phyloP scores from a whole-genome alignment of 30 jellyfish, hydroid and myxozoan genomes.

The Aurelia sp. region DNA sequence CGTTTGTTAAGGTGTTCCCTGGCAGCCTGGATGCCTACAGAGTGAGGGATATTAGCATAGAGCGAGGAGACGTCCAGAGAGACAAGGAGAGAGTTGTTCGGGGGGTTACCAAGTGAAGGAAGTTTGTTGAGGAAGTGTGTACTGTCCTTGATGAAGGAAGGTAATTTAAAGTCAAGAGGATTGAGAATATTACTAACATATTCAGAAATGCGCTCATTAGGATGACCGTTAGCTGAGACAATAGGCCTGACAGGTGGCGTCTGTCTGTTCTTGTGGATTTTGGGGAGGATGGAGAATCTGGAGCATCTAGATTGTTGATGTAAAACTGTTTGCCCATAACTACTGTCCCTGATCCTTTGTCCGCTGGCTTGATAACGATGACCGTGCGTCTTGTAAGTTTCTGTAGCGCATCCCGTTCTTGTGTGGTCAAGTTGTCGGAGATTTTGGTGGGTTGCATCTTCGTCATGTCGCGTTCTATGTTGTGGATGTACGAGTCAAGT shows the following conservation, averaged over 20 bases:
- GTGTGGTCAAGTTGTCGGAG: too few species aligned
- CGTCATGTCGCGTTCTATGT: background rate
- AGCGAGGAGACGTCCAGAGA: background rate
- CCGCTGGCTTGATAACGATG: background rate
- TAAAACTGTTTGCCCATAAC: background rate
- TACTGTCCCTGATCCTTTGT: too few species aligned
- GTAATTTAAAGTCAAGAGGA: too few species aligned
- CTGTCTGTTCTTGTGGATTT: background rate
- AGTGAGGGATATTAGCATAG: background rate
- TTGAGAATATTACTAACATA: too few species aligned
- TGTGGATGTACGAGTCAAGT: background rate
- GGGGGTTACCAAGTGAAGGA: too few species aligned
- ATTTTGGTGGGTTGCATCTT: background rate
- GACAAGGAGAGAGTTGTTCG: too few species aligned
- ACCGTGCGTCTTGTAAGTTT: background rate
- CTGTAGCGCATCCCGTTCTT: too few species aligned
- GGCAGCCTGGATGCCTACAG: background rate
- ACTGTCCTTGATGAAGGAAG: too few species aligned
- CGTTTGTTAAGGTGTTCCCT: background rate
- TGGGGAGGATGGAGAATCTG: background rate
- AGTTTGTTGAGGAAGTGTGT: too few species aligned
- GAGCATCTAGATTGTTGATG: background rate
- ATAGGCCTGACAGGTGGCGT: background rate
- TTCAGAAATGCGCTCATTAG: too few species aligned
- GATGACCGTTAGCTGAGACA: too few species aligned